Base-by-base conservation (phyloP, 2,797 vertebrate species). In the Acanthiza pusilla region DNA sequence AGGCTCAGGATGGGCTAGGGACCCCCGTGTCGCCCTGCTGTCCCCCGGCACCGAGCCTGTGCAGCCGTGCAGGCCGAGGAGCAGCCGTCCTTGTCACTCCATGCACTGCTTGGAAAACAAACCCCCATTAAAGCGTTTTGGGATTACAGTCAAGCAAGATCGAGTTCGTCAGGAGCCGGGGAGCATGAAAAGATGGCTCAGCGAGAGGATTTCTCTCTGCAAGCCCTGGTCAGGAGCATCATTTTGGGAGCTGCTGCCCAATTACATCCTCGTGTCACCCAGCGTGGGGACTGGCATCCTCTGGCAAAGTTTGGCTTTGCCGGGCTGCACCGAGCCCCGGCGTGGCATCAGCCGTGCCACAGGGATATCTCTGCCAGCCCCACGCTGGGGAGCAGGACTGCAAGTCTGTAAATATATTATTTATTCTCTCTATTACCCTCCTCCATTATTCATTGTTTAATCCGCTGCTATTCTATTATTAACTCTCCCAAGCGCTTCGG, bases 361-460 rank as follows among this genome's bases (percentile, higher is more conserved):
- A 1, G 76, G 50, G 89, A 38, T 53, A 40, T 34, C 30, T 20
- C 61, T 5, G 45, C 7, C 65, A 19, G 70, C 36, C 70, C 40
- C 72, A 1, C 6, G 54, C 62, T n/a, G 5, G 3, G 45, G 45
- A 86, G 54, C 87, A 36, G 42, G 74, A 17, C 93, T 76, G 88
- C 68, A 0, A 78, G 73, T 55, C 65, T 95, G 95, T 97, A 96
- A 97, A 95, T 97, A 93, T 25, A 96, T 97, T 97, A 96, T 97
- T 97, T 97, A 96, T 96, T 91, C 81, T 94, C 96, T 95, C 93
- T 93, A 79, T 97, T 97, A 96, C 96, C 93, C 96, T 96, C 89
- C 88, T 93, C 97, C 89, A 85, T 96, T 97, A 97, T 97, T 97
- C 97, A 96, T 94, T 77, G 72, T 40, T 90, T 83, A 80, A 93